Evolutionary conservation across 2,797 vertebrate genomes (phyloP).

Genomic region (Salarias fasciatus): DNA sequence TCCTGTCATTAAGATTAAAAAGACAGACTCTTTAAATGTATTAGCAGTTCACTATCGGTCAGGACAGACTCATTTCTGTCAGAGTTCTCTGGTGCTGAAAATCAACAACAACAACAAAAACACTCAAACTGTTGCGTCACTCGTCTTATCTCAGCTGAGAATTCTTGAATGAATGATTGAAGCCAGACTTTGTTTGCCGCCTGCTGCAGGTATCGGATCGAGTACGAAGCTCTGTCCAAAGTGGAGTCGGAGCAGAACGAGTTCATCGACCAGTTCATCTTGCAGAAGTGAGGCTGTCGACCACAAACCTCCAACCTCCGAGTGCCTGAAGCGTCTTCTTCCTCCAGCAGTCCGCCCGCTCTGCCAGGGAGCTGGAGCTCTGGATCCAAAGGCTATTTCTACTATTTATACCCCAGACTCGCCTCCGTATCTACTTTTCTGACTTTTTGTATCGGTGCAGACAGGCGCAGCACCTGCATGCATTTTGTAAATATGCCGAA

Average conservation of each 20-base stretch:
- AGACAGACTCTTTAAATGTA: no score
- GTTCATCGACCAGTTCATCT: constrained; percentile 98
- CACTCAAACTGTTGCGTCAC: no score
- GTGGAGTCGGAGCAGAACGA: constrained; percentile 97
- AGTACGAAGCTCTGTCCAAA: constrained; percentile 95
- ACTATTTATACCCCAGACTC: constrained; percentile 78
- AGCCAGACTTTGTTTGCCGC: no score
- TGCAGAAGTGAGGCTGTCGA: constrained; percentile 89
- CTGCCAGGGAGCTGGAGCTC: constrained; percentile 53
- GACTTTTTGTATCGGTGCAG: constrained; percentile 61
- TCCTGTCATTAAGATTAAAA: no score
- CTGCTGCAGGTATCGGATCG: constrained; percentile 89
- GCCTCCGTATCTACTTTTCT: constrained; percentile 75
- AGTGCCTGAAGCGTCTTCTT: constrained; percentile 58
- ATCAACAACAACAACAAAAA: no score
- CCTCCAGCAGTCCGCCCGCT: constrained; percentile 44
- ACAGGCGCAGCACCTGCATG: no score
- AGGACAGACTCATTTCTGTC: no score
- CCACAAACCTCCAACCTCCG: constrained; percentile 21
- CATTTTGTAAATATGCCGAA: no score
- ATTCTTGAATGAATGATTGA: no score
- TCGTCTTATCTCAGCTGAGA: no score
- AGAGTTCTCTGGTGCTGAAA: no score
- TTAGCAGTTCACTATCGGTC: no score
- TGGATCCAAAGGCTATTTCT: constrained; percentile 82